These are phyloP conservation scores for Hermaeophaga mercurialis DNA, from an alignment of 2,888 invertebrate species.

Conservation along the genomic window DNA sequence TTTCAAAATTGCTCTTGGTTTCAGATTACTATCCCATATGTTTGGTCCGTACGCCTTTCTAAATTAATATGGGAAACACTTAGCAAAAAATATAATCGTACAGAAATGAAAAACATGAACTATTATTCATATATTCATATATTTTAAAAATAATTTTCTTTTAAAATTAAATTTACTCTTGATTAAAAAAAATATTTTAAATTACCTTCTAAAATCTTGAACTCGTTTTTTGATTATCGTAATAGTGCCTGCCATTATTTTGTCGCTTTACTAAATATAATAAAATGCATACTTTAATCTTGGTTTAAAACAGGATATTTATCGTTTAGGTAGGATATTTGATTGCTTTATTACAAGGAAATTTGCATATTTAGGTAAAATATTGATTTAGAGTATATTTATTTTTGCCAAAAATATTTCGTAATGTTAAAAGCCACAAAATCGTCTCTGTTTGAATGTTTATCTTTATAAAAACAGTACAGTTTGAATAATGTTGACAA, in stretches of 20 bases:
- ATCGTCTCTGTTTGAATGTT: too few relatives aligned
- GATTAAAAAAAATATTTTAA: background rate
- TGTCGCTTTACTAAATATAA: constrained; percentile 4
- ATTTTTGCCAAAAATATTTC: background rate
- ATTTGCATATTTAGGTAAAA: too few relatives aligned
- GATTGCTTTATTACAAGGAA: too few relatives aligned
- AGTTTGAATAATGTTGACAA: too few relatives aligned
- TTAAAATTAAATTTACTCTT: too few relatives aligned
- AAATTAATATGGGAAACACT: background rate
- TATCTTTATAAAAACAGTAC: too few relatives aligned
- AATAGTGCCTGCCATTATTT: constrained; percentile 8
- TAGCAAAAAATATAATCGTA: too few relatives aligned
- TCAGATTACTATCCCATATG: constrained; percentile 64
- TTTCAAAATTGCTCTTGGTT: constrained; percentile 84
- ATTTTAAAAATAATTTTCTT: too few relatives aligned
- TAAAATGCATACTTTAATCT: too few relatives aligned
- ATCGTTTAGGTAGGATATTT: constrained; percentile 16
- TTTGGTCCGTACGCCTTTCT: constrained; percentile 43
- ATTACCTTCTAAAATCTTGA: constrained; percentile 33
- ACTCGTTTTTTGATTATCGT: constrained; percentile 26
- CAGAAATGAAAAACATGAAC: too few relatives aligned
- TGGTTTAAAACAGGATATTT: background rate
- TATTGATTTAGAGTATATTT: background rate
- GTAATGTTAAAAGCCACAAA: too few relatives aligned
- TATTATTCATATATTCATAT: too few relatives aligned